These are phyloP conservation scores for Python bivittatus DNA, from an alignment of 2,113 vertebrate genomes.

Conservation along the genomic window DNA sequence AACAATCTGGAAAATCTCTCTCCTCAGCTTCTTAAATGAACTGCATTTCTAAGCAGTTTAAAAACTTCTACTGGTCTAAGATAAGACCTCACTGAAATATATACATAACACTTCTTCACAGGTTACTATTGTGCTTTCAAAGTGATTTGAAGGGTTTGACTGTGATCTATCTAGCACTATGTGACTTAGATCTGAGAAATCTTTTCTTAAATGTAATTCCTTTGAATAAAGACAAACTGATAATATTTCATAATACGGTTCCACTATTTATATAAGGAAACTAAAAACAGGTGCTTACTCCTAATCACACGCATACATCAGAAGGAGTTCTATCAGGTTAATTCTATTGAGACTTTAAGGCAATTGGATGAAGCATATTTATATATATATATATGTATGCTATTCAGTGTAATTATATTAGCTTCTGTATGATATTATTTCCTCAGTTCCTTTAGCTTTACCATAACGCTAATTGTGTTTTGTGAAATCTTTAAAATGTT, in stretches of 20 bases:
- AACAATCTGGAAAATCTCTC: neutral
- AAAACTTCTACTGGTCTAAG: neutral
- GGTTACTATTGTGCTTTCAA: neutral
- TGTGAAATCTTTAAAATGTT: neutral
- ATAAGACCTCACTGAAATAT: neutral
- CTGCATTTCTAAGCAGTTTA: neutral
- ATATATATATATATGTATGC: neutral
- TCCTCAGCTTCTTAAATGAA: neutral
- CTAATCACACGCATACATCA: neutral
- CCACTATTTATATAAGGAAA: neutral
- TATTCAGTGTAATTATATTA: neutral
- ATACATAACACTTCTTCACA: neutral
- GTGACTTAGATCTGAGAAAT: neutral
- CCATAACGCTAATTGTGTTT: neutral
- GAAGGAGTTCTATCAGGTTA: neutral
- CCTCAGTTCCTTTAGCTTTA: neutral
- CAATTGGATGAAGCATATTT: neutral
- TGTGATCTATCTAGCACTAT: neutral
- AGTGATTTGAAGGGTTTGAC: neutral
- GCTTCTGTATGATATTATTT: neutral
- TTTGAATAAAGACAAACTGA: neutral
- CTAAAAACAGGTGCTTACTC: neutral
- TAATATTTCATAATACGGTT: neutral
- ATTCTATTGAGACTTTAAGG: neutral
- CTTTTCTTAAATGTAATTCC: neutral